Evolutionary conservation across 35 echinoderm and acorn worm species (phyloP).

Genomic region (Acanthaster planci): DNA sequence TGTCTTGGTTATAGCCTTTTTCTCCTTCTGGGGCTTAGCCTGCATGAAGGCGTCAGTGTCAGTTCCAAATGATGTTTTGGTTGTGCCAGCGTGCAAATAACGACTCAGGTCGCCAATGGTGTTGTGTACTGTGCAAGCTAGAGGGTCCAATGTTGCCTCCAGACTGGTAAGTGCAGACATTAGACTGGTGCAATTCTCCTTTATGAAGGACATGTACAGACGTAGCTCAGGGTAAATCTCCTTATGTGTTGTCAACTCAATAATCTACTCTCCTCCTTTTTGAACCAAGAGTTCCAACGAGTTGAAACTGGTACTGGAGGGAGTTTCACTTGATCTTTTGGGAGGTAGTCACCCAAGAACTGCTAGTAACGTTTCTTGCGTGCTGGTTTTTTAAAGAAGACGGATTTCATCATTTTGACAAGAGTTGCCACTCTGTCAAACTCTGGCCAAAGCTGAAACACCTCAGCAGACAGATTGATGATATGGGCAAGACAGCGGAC

Average conservation of each 20-base stretch:
- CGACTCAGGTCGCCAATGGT: constrained; percentile 20
- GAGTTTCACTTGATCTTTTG: constrained; percentile 50
- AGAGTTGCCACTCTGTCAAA: constrained; percentile 58
- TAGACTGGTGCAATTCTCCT: constrained; percentile 16
- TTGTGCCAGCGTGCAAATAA: constrained; percentile 32
- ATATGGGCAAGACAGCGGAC: too few relatives aligned
- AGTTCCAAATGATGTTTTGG: constrained; percentile 32
- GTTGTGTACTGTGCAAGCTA: constrained; percentile 64
- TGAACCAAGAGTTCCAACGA: constrained; percentile 69
- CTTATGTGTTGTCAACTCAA: constrained; percentile 48
- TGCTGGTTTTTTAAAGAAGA: constrained; percentile 64
- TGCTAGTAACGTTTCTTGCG: constrained; percentile 51
- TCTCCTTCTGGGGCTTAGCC: neutral
- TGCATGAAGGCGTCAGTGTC: constrained; percentile 43
- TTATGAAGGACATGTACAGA: constrained; percentile 55
- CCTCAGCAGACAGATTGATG: constrained; percentile 53
- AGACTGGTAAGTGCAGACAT: constrained; percentile 49
- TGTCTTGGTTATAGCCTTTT: constrained; percentile 14
- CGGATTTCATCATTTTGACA: constrained; percentile 53
- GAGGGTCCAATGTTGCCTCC: constrained; percentile 38
- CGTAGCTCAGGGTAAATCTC: constrained; percentile 54
- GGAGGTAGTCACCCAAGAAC: constrained; percentile 53
- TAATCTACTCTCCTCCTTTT: constrained; percentile 50
- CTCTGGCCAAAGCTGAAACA: constrained; percentile 62
- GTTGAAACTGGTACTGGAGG: constrained; percentile 50